A percentile compares a stretch with the other conserved stretches of the same genome.
phyloP scores from a whole-genome alignment of 2,113 vertebrate genomes.

The Puntigrus tetrazona region DNA sequence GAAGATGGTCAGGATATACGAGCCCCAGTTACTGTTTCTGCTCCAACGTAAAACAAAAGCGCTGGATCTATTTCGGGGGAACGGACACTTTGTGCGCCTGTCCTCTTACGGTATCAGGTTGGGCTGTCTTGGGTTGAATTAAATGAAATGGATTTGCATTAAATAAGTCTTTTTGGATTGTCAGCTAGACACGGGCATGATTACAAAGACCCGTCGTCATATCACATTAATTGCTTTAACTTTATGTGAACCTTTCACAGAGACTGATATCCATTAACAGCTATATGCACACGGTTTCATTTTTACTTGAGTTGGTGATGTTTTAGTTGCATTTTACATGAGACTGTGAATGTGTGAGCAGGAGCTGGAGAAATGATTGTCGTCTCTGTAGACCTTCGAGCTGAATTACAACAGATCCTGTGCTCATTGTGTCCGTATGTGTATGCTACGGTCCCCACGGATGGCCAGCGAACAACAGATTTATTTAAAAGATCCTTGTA shows the following conservation, averaged over 20 bases:
- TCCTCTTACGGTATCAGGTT: slow-evolving; percentile 27
- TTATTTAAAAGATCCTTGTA: slow-evolving; percentile 63
- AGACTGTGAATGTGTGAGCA: neutral
- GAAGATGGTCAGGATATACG: slow-evolving; percentile 49
- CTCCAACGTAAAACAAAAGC: slow-evolving; percentile 49
- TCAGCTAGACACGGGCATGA: neutral
- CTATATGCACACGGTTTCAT: neutral
- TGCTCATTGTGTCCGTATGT: slow-evolving; percentile 32
- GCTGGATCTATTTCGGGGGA: slow-evolving; percentile 55
- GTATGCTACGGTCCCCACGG: slow-evolving; percentile 5
- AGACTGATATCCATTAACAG: neutral
- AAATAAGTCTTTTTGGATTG: slow-evolving; percentile 5
- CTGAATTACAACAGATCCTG: slow-evolving; percentile 29
- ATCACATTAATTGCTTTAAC: neutral
- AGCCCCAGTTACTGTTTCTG: slow-evolving; percentile 29
- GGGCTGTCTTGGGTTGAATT: slow-evolving; percentile 40
- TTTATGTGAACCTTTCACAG: neutral
- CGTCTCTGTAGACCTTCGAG: neutral
- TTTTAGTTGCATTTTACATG: too few species aligned
- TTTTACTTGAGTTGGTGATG: neutral
- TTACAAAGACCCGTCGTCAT: neutral
- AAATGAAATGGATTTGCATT: slow-evolving; percentile 38
- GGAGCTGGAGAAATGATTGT: neutral
- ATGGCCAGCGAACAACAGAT: slow-evolving; percentile 58
- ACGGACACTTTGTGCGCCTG: slow-evolving; percentile 47